Percentiles rank a stretch among this genome's conserved stretches.
Evolutionary conservation across 2,888 invertebrate species (phyloP).

Genomic region (Noctua janthina): DNA sequence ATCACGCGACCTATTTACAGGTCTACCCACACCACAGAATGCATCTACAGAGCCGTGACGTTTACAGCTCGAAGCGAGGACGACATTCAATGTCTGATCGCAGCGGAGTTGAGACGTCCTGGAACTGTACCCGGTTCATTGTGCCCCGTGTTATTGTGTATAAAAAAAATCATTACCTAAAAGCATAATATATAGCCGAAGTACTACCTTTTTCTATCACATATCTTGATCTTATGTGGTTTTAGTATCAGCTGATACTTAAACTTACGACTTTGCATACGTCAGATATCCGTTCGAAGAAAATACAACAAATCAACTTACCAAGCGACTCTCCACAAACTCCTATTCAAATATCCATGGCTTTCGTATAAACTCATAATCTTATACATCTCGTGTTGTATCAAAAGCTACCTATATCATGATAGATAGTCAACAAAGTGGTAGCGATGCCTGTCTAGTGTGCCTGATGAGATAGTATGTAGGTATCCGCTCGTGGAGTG

Average conservation of each 20-base stretch:
- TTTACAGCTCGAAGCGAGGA: too few species aligned
- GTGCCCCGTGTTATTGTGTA: too few species aligned
- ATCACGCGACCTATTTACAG: too few species aligned
- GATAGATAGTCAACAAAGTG: neutral
- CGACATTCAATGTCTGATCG: too few species aligned
- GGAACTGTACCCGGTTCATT: too few species aligned
- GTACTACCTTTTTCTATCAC: neutral
- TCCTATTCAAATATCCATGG: neutral
- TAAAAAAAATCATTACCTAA: neutral
- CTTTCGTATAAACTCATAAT: neutral
- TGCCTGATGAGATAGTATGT: neutral
- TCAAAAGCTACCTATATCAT: neutral
- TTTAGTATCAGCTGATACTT: too few species aligned
- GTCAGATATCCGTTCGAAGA: neutral
- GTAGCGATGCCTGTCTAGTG: too few species aligned
- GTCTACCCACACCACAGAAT: too few species aligned
- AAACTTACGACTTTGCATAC: too few species aligned
- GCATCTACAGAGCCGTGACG: too few species aligned
- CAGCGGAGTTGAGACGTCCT: too few species aligned
- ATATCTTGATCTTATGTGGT: neutral
- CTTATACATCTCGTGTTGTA: neutral
- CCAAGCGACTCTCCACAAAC: neutral
- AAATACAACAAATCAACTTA: neutral
- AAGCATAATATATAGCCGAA: neutral
- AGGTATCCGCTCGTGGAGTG: neutral